Conservation (phyloP, 2,888 invertebrate species). For the Torymus auratus region DNA sequence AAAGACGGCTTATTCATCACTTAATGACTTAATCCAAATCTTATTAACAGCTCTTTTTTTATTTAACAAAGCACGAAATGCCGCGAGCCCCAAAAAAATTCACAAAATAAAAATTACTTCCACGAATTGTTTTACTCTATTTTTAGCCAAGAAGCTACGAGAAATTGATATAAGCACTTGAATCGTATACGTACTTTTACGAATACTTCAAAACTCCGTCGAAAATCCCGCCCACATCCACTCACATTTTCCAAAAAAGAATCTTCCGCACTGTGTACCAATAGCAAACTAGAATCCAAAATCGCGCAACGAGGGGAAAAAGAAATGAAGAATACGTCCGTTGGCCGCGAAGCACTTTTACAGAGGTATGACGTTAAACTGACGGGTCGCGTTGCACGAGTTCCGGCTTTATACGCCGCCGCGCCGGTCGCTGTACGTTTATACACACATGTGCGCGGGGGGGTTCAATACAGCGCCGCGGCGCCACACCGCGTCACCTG, state of each 20-base stretch:
- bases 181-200: too few species aligned
- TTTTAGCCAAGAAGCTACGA: too few species aligned
- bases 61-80: background rate
- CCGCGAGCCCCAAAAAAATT: too few species aligned
- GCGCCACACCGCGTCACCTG: constrained; percentile 1
- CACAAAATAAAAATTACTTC: too few species aligned
- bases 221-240: too few species aligned
- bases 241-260: too few species aligned
- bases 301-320: background rate
- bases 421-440: background rate
- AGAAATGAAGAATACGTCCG: background rate
- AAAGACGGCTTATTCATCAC: background rate
- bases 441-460: background rate
- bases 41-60: background rate
- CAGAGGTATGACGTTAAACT: constrained; percentile 40
- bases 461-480: constrained; percentile 3
- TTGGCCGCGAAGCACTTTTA: constrained; percentile 31
- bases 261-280: too few species aligned
- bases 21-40: background rate
- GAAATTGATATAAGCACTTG: too few species aligned
- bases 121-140: too few species aligned
- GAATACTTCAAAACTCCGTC: too few species aligned
- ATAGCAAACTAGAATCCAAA: too few species aligned
- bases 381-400: constrained; percentile 42
- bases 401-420: constrained; percentile 47